Percentiles rank a stretch among this genome's conserved stretches.
These are phyloP conservation scores for Phalloptychus januarius DNA, from an alignment of 2,797 vertebrate species.

Conservation along the genomic window DNA sequence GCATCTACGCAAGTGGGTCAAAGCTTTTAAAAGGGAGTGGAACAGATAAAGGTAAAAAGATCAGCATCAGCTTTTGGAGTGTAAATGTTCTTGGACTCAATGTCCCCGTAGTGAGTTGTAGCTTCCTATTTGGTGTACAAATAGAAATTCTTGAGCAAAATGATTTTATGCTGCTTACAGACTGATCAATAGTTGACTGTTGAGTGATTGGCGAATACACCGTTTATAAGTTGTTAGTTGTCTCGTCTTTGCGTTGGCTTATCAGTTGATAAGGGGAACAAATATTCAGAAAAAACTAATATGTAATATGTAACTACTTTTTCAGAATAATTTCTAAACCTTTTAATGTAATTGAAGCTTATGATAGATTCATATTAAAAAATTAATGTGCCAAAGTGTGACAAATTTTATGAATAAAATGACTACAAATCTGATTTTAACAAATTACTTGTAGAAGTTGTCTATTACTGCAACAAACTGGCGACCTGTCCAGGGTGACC, in stretches of 20 bases:
- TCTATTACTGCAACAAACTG: too few species aligned
- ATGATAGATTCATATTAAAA: not conserved
- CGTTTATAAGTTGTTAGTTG: not conserved
- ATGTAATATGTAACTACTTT: not conserved
- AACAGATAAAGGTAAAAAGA: not conserved
- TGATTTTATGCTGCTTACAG: not conserved
- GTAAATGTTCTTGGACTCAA: not conserved
- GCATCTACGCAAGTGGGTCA: not conserved
- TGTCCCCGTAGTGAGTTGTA: not conserved
- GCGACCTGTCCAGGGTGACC: too few species aligned
- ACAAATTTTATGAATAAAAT: not conserved
- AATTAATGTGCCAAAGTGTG: not conserved
- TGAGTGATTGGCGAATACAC: not conserved
- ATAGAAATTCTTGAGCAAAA: not conserved
- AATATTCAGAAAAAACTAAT: not conserved
- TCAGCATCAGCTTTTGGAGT: not conserved
- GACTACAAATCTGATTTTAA: not conserved
- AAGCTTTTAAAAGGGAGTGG: not conserved
- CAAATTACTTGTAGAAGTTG: not conserved
- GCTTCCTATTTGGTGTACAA: not conserved
- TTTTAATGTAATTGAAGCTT: not conserved
- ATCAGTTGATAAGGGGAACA: not conserved
- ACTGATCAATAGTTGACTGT: not conserved
- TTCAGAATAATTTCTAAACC: not conserved
- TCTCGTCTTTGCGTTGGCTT: not conserved